Evolutionary conservation across 2,888 invertebrate species (phyloP), one percentile per base, ranked within the genome.

Genomic region (Chydorus sphaericus): DNA sequence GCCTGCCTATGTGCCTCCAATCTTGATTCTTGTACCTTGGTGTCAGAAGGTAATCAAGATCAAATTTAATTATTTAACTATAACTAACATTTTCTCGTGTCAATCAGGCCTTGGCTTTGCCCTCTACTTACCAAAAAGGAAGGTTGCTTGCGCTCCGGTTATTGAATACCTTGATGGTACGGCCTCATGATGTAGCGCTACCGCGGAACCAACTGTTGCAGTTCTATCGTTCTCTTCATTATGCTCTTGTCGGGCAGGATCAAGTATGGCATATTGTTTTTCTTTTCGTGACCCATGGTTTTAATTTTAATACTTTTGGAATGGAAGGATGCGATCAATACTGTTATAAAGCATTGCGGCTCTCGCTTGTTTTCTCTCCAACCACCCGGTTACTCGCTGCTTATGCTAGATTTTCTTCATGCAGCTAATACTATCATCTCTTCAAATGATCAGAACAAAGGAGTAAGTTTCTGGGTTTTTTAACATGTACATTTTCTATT

Each of bases 1-100:
- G 14, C 85, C 87, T 2, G 79, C 81, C 59, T 71, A 85, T 54
- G 80, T 86, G 60, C 89, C 89, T 54, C 94, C 94, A 1, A 74
- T 92, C 63, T 84, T 86, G 60, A 77, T 92, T 60, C 83, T 93
- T 64, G 81, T 91, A 48, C 89, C 93, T 18, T 96, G 94, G 94
- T 89, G 94, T 68, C 89, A 93, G 70, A 88, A 91, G 68, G 90
- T 90, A 65, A 58, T 60, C 48, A 37, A 29, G 2, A 28, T 50
- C 31, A 49, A 54, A 23, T 57, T 10, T 38, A 20, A n/a, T 33
- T 56, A 31, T 26, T 20, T n/a, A 18, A 1, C 4, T 7, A 16
- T 51, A 28, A 31, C 7, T 36, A 31, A 52, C 30, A 57, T 58
- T 61, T 58, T 59, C n/a, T n/a, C n/a, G n/a, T n/a, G 16, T 38